These are phyloP conservation scores for Melanotus villosus DNA, from an alignment of 2,888 invertebrate genomes.

Conservation along the genomic window DNA sequence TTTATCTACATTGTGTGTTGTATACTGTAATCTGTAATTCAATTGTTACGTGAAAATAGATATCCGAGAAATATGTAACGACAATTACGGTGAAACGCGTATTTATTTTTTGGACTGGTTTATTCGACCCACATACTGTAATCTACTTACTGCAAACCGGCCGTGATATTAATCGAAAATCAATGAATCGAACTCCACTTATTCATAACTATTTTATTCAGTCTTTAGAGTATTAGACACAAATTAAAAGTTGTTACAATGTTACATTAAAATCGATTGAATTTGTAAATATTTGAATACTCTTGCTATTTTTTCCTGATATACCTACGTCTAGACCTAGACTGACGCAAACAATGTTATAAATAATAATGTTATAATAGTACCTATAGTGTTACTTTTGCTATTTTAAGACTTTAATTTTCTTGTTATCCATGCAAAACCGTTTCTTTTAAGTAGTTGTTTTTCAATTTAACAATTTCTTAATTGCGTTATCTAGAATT, in stretches of 20 bases:
- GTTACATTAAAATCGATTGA: neutral
- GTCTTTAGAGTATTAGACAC: neutral
- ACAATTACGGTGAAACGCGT: constrained; percentile 6
- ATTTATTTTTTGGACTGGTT: constrained; percentile 16
- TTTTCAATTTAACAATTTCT: no score
- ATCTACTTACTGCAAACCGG: constrained; percentile 8
- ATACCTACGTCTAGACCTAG: no score
- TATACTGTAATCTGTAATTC: neutral
- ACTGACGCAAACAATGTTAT: no score
- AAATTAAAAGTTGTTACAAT: neutral
- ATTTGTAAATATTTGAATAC: neutral
- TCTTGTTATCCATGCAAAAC: no score
- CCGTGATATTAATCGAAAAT: constrained; percentile 14
- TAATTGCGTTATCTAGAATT: no score
- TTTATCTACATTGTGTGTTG: neutral
- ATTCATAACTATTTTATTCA: neutral
- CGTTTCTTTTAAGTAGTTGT: no score
- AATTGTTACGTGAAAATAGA: neutral
- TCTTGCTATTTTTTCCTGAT: neutral
- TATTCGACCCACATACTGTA: constrained; percentile 12
- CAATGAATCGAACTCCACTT: neutral
- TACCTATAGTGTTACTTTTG: no score
- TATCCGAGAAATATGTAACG: neutral
- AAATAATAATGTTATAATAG: no score
- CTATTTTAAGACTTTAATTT: no score